Evolutionary conservation across 2,888 invertebrate species (phyloP).

Genomic region (Drosophila falleni): DNA sequence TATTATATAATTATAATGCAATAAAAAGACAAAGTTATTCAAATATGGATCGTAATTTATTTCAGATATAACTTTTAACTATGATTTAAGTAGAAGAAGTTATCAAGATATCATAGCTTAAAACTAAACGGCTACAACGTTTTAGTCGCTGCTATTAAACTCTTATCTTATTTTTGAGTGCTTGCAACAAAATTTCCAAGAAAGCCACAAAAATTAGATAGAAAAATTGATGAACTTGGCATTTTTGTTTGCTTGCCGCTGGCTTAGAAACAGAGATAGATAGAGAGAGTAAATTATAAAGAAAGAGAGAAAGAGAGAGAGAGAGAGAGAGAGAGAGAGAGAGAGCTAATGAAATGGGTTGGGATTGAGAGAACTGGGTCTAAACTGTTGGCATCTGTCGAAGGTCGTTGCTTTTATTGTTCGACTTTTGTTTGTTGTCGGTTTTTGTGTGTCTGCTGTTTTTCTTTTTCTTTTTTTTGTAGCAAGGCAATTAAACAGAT

Average conservation of each 20-base stretch:
- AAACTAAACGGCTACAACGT: background rate
- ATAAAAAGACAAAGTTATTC: background rate
- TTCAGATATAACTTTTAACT: background rate
- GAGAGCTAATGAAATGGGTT: conserved; percentile 17
- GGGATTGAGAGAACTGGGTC: conserved; percentile 1
- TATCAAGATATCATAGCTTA: background rate
- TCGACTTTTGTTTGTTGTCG: conserved; percentile 34
- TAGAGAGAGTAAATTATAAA: too few species aligned
- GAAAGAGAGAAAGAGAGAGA: background rate
- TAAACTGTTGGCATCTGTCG: conserved; percentile 32
- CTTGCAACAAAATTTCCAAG: conserved; percentile 24
- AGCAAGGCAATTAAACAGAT: conserved; percentile 66
- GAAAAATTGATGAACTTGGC: conserved; percentile 56
- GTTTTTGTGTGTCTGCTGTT: conserved; percentile 19
- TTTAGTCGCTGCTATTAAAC: conserved; percentile 9
- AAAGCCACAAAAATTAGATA: conserved; percentile 42
- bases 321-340: background rate
- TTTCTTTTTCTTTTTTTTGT: conserved; percentile 22
- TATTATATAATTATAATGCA: background rate
- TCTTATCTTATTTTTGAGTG: conserved; percentile 48
- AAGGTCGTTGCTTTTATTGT: conserved; percentile 69
- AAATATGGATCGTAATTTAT: background rate
- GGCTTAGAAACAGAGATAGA: background rate
- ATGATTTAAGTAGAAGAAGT: background rate
- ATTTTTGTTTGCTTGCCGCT: conserved; percentile 33